Evolutionary conservation across 2,888 invertebrate species (phyloP), one percentile per base, ranked within the genome.

Genomic region (Eledona agricola): DNA sequence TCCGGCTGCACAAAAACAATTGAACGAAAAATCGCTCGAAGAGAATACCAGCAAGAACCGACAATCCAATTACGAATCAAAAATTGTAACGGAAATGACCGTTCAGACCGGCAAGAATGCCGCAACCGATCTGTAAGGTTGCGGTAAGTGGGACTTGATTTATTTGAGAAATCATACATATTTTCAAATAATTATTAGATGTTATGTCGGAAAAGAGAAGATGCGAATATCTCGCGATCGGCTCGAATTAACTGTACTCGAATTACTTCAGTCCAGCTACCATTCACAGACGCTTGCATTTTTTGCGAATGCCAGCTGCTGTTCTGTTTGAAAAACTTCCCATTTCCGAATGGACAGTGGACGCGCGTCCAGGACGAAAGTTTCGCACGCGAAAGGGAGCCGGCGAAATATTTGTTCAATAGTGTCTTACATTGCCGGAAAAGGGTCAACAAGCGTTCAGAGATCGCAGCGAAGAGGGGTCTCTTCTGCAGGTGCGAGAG

Each of bases 1-100:
- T 35, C 46, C 9, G n/a, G 5, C 13, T n/a, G 7, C 10, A 25
- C 34, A 35, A 35, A 46, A 46, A 42, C 49, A 40, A 49, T 49
- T 31, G 26, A 35, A 37, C 35, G 35, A 47, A 34, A 26, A 31
- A 42, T 38, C 38, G 13, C 29, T 29, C 28, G 29, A 42, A 7
- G 15, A 34, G 23, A 43, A 32, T 32, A 43, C 46, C 32, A 35
- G 17, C 34, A 59, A 57, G 56, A 62, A 62, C 57, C 58, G 54
- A 56, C 59, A 61, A 57, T 59, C 64, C 63, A 65, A 66, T 66
- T 65, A 65, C 58, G 60, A 61, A 54, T 61, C 60, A 62, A 66
- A 66, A 66, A 64, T 65, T 60, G 61, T 65, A 66, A 63, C 64
- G 68, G 67, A 68, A 68, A 63, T 65, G 61, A 64, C 65, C 62